These are phyloP conservation scores for Tenthredo livida DNA, from an alignment of 2,888 invertebrate genomes.

Conservation along the genomic window DNA sequence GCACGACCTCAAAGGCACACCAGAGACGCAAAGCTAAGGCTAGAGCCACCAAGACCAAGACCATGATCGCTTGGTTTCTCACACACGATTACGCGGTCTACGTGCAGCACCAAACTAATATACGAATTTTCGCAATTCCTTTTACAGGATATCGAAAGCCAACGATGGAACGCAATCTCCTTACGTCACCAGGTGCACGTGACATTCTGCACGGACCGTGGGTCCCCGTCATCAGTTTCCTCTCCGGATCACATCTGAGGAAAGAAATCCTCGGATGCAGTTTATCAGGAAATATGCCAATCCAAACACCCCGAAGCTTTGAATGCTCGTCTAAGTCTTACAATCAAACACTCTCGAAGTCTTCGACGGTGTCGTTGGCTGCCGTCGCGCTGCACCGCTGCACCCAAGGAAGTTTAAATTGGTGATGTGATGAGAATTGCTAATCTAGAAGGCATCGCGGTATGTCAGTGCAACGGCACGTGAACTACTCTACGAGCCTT, in stretches of 20 bases:
- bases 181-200: conserved; percentile 54
- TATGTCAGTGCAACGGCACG: not conserved
- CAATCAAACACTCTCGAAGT: not conserved
- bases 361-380: too few species aligned
- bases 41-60: conserved; percentile 45
- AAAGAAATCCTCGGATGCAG: not conserved
- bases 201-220: not conserved
- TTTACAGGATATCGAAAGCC: conserved; percentile 68
- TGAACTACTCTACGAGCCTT: not conserved
- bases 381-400: too few species aligned
- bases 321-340: not conserved
- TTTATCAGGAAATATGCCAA: not conserved
- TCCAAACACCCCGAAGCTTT: not conserved
- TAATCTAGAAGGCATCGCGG: not conserved
- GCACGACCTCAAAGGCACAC: conserved; percentile 68
- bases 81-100: conserved; percentile 72
- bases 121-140: conserved; percentile 74
- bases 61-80: conserved; percentile 55
- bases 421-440: not conserved
- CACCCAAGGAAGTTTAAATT: not conserved
- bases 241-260: not conserved
- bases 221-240: not conserved
- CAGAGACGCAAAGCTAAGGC: conserved; percentile 51
- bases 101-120: conserved; percentile 70
- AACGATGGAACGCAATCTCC: conserved; percentile 60